phyloP scores from a whole-genome alignment of 2,888 invertebrate genomes.

The Gryllus longicercus region DNA sequence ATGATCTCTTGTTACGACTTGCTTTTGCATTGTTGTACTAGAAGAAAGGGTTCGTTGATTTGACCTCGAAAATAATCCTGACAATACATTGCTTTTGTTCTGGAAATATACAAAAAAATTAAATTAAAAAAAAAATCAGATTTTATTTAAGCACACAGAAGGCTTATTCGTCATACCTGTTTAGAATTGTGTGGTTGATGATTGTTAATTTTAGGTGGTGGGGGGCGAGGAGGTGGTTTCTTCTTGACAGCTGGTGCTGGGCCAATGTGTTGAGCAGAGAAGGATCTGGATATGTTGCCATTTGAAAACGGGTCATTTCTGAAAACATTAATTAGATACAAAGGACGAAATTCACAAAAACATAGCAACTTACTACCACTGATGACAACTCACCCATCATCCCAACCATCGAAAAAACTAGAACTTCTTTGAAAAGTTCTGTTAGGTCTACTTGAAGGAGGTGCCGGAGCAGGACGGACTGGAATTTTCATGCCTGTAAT shows the following conservation, averaged over 20 bases:
- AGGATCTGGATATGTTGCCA: constrained; percentile 28
- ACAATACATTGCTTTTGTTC: not conserved
- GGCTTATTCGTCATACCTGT: constrained; percentile 37
- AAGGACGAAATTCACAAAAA: not conserved
- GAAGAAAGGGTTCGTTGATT: not conserved
- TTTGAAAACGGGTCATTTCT: constrained; percentile 33
- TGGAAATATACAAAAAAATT: not conserved
- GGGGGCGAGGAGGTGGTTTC: constrained; percentile 69
- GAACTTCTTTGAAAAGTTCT: constrained; percentile 22
- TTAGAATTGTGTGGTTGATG: constrained; percentile 40
- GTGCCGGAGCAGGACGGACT: constrained; percentile 56
- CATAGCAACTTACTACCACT: not conserved
- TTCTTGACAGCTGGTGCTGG: constrained; percentile 54
- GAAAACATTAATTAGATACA: not conserved
- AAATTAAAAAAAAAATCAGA: too few species aligned
- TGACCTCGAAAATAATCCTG: not conserved
- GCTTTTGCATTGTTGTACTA: constrained; percentile 4
- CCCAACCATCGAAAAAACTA: constrained; percentile 32
- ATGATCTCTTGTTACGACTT: constrained; percentile 26
- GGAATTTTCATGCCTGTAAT: constrained; percentile 59
- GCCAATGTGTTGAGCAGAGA: constrained; percentile 27
- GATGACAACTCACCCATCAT: constrained; percentile 24
- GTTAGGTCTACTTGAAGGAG: constrained; percentile 50
- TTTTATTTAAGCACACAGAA: not conserved
- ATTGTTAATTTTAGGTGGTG: constrained; percentile 59